phyloP scores from a whole-genome alignment of 2,888 invertebrate genomes.

The Caenorhabditis sp. region DNA sequence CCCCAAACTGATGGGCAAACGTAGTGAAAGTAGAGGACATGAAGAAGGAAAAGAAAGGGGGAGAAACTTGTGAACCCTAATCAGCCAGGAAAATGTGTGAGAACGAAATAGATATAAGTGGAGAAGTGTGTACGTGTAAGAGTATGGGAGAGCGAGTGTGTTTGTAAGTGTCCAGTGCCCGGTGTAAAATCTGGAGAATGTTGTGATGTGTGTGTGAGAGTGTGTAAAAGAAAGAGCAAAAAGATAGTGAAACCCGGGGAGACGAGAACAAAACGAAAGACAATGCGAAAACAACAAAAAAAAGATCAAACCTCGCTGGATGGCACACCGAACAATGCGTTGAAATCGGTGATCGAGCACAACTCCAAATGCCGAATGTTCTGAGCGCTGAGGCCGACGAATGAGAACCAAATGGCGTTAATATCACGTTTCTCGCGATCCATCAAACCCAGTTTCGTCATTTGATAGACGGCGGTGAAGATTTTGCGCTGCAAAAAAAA shows the following conservation, averaged over 20 bases:
- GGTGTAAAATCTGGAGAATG: conserved; percentile 38
- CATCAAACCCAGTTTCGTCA: conserved; percentile 55
- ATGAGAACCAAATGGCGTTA: conserved; percentile 63
- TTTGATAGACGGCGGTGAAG: conserved; percentile 45
- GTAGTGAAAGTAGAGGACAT: conserved; percentile 5
- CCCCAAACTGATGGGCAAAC: conserved; percentile 33
- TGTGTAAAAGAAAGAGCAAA: conserved; percentile 6
- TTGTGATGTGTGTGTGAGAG: conserved; percentile 21
- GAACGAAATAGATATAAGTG: conserved; percentile 13
- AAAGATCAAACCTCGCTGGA: conserved; percentile 66
- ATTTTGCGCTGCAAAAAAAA: conserved; percentile 56
- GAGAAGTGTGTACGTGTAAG: neutral
- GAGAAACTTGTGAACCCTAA: conserved; percentile 23
- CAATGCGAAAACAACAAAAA: conserved; percentile 8
- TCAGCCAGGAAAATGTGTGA: conserved; percentile 18
- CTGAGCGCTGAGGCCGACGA: conserved; percentile 66
- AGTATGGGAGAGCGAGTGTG: conserved; percentile 15
- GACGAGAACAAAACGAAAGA: conserved; percentile 12
- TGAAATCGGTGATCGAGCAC: conserved; percentile 66
- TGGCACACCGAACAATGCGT: conserved; percentile 59
- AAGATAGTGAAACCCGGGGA: conserved; percentile 9
- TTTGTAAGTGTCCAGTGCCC: conserved; percentile 17
- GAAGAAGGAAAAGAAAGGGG: too few relatives aligned
- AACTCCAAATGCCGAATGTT: conserved; percentile 72
- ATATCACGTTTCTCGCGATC: conserved; percentile 61